Evolutionary conservation across 2,797 vertebrate species (phyloP).

Genomic region (Furcifer pardalis): DNA sequence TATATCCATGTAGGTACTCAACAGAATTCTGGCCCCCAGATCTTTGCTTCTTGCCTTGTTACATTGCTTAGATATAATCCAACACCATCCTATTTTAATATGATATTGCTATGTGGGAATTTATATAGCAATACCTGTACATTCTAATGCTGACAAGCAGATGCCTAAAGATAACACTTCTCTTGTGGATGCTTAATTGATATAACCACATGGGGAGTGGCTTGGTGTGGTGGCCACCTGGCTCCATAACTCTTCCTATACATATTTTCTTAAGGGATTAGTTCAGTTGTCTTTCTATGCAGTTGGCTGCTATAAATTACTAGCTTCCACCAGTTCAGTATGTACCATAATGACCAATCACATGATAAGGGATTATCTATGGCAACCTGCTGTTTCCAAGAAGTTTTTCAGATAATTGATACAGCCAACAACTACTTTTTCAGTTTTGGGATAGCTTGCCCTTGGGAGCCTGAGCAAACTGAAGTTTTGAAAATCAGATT

Average conservation of each 20-base stretch:
- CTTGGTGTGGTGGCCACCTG: too few relatives aligned
- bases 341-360: neutral
- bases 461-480: too few relatives aligned
- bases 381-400: neutral
- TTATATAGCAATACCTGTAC: neutral
- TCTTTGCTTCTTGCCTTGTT: neutral
- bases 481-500: too few relatives aligned
- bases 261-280: too few relatives aligned
- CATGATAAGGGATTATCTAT: neutral
- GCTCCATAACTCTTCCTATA: too few relatives aligned
- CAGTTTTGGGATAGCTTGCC: slow-evolving; percentile 21
- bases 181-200: neutral
- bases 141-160: neutral
- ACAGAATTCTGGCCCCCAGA: too few relatives aligned
- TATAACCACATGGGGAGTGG: neutral
- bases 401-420: neutral
- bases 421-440: neutral
- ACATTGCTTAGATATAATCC: neutral
- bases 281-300: too few relatives aligned
- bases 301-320: neutral
- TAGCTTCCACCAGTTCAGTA: neutral
- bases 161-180: neutral
- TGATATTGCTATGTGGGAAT: neutral
- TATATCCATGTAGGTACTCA: too few relatives aligned
- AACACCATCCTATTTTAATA: neutral